Percentiles rank a stretch among this genome's conserved stretches.
phyloP scores from a whole-genome alignment of 2,888 invertebrate genomes.

The Ellobium chinense region DNA sequence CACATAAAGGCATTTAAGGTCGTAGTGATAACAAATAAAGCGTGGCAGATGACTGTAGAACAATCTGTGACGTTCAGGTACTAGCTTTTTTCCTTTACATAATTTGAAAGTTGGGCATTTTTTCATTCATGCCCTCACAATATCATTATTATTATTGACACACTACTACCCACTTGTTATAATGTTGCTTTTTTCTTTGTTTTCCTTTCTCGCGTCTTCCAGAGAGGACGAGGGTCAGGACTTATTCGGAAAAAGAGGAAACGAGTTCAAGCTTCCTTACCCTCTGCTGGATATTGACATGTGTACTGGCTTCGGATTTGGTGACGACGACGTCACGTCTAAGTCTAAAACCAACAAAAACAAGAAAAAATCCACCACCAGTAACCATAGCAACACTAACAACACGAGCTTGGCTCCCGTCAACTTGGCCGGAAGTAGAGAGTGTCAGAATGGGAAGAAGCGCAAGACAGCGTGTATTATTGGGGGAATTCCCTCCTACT shows the following conservation, averaged over 20 bases:
- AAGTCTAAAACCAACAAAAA: slow-evolving; percentile 84
- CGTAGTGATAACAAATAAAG: no score
- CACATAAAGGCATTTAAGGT: no score
- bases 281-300: slow-evolving; percentile 83
- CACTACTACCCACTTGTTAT: no score
- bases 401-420: slow-evolving; percentile 63
- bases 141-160: no score
- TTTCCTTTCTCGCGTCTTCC: slow-evolving; percentile 48
- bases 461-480: slow-evolving; percentile 54
- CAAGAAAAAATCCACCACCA: slow-evolving; percentile 86
- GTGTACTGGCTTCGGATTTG: slow-evolving; percentile 73
- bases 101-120: no score
- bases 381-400: slow-evolving; percentile 51
- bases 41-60: no score
- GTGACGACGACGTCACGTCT: slow-evolving; percentile 70
- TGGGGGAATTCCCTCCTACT: slow-evolving; percentile 45
- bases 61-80: no score
- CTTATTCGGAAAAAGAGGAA: slow-evolving; percentile 96
- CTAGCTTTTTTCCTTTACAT: no score
- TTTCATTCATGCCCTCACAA: no score
- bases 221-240: slow-evolving; percentile 99
- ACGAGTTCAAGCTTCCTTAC: slow-evolving; percentile 99
- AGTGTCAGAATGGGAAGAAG: slow-evolving; percentile 87
- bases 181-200: no score
- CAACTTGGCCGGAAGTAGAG: slow-evolving; percentile 1